Evolutionary conservation across 1,140 invertebrate species (phyloP).

Genomic region (Drosophila subobscura): DNA sequence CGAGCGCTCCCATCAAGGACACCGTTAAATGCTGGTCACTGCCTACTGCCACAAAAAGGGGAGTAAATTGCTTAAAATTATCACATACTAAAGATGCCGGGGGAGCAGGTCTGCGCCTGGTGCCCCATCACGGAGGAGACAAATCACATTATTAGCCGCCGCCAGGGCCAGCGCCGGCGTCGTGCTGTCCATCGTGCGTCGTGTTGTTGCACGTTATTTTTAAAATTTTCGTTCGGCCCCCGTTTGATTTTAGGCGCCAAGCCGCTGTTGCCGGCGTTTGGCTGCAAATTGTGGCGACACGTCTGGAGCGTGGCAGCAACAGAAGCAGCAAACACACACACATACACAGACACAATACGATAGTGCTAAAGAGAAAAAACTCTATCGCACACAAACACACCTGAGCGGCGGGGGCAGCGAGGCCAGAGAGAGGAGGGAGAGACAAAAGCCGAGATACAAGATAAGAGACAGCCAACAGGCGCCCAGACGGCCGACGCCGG

Average conservation of each 20-base stretch:
- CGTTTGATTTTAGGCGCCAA: conserved; percentile 81
- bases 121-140: conserved; percentile 42
- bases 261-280: conserved; percentile 65
- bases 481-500: conserved; percentile 38
- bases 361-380: conserved; percentile 40
- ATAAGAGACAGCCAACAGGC: conserved; percentile 75
- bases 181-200: background rate
- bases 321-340: conserved; percentile 25
- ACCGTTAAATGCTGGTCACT: conserved; percentile 61
- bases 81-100: conserved; percentile 71
- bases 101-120: conserved; percentile 16
- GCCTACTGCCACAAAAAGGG: conserved; percentile 52
- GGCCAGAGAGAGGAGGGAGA: conserved; percentile 26
- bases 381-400: no score
- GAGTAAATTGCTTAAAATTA: conserved; percentile 77
- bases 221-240: conserved; percentile 61
- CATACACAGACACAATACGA: conserved; percentile 51
- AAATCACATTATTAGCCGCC: conserved; percentile 72
- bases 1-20: conserved; percentile 60
- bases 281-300: conserved; percentile 83
- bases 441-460: conserved; percentile 62
- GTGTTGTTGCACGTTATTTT: conserved; percentile 75
- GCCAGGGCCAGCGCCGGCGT: conserved; percentile 7
- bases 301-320: conserved; percentile 76
- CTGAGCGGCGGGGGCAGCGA: conserved; percentile 1